These are phyloP conservation scores for Sebastes fasciatus DNA, from an alignment of 2,113 vertebrate species.

Conservation along the genomic window DNA sequence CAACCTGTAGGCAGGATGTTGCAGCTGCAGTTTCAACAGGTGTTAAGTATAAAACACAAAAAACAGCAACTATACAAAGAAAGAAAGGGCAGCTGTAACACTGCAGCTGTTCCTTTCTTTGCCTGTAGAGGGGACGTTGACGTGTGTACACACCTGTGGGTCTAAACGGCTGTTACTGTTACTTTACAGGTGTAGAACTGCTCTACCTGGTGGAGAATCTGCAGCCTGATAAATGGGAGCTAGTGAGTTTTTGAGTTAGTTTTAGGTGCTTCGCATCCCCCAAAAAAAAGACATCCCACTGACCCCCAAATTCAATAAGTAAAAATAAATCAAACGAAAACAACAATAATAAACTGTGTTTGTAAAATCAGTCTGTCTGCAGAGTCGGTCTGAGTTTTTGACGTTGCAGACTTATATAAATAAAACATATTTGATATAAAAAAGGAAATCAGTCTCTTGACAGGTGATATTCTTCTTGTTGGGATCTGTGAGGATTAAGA, in stretches of 20 bases:
- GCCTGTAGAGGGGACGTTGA: not conserved
- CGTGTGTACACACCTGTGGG: not conserved
- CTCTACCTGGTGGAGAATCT: not conserved
- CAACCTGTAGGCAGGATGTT: not conserved
- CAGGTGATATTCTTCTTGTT: not conserved
- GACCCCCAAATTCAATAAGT: not conserved
- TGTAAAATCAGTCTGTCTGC: not conserved
- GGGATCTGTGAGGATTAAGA: slow-evolving; percentile 5
- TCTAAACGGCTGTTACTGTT: not conserved
- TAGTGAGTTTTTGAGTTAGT: not conserved
- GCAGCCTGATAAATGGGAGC: not conserved
- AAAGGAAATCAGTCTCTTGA: slow-evolving; percentile 16
- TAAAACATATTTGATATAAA: slow-evolving; percentile 5
- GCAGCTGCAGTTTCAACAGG: not conserved
- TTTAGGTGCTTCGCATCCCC: not conserved
- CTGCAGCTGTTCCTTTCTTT: not conserved
- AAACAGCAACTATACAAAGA: not conserved
- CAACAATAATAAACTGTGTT: not conserved
- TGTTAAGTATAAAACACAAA: not conserved
- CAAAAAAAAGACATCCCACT: no score
- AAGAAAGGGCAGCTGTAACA: not conserved
- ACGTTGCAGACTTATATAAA: slow-evolving; percentile 11
- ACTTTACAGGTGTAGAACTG: not conserved
- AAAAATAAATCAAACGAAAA: not conserved
- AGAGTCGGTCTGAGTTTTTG: not conserved